Percentiles rank a stretch among this genome's conserved stretches.
These are phyloP conservation scores for Circaetus cinerascens DNA, from an alignment of 2,113 vertebrate species.

Conservation along the genomic window DNA sequence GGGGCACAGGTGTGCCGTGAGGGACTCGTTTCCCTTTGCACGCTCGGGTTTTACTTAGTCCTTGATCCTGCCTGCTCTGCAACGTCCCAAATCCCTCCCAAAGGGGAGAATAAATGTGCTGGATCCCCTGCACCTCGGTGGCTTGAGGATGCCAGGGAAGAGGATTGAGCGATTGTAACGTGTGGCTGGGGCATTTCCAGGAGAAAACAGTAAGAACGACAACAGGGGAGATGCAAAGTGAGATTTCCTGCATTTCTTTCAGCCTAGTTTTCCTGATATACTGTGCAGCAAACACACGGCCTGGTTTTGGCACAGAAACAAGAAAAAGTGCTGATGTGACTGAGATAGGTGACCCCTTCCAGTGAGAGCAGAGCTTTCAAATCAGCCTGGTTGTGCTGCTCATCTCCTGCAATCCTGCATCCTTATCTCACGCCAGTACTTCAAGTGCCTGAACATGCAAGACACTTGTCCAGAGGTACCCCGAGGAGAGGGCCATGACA, in stretches of 20 bases:
- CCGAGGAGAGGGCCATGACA: not conserved
- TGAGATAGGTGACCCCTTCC: not conserved
- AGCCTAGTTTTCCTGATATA: not conserved
- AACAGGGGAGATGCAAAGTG: not conserved
- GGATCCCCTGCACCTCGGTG: not conserved
- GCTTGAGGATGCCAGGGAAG: not conserved
- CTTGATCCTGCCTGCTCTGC: not conserved
- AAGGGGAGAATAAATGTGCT: not conserved
- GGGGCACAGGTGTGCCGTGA: accelerated
- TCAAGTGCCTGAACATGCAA: not conserved
- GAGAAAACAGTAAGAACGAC: not conserved
- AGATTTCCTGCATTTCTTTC: not conserved
- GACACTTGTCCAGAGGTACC: not conserved
- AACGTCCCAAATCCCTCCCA: not conserved
- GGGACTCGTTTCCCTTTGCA: not conserved
- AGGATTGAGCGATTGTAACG: not conserved
- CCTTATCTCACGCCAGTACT: not conserved
- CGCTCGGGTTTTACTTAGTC: not conserved
- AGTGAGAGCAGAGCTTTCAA: not conserved
- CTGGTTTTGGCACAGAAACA: conserved; percentile 65
- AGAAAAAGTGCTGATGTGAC: conserved; percentile 48
- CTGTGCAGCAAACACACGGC: not conserved
- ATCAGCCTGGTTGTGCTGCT: not conserved
- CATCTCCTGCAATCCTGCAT: not conserved
- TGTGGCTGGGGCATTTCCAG: not conserved